phyloP scores from a whole-genome alignment of 2,888 invertebrate species.

The Phorcus lineatus region DNA sequence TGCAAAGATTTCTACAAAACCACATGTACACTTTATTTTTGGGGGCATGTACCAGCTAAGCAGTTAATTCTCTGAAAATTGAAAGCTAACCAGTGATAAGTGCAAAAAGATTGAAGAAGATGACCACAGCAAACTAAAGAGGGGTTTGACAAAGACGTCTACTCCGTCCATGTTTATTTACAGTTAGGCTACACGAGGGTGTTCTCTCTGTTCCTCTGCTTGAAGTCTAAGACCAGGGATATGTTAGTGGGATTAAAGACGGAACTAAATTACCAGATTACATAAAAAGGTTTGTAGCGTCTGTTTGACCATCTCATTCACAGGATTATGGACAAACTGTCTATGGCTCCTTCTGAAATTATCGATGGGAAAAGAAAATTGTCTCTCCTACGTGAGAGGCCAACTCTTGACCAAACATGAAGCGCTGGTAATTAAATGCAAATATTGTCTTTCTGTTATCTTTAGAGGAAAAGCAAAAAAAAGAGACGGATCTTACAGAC shows the following conservation, averaged over 20 bases:
- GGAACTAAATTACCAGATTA: slow-evolving; percentile 8
- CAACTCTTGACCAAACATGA: too few species aligned
- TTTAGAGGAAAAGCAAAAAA: too few species aligned
- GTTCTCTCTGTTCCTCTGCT: not conserved
- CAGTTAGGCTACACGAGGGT: not conserved
- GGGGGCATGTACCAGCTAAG: not conserved
- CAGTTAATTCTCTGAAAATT: not conserved
- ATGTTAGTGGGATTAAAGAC: not conserved
- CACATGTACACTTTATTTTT: not conserved
- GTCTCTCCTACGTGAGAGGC: too few species aligned
- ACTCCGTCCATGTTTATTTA: slow-evolving; percentile 16
- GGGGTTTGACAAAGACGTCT: slow-evolving; percentile 15
- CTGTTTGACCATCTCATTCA: not conserved
- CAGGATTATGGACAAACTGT: too few species aligned
- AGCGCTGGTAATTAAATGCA: too few species aligned
- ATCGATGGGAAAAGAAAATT: too few species aligned
- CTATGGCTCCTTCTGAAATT: too few species aligned
- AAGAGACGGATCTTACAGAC: too few species aligned
- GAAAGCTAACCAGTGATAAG: slow-evolving; percentile 5
- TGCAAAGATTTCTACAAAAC: not conserved
- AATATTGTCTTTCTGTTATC: too few species aligned
- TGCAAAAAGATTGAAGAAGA: slow-evolving; percentile 10
- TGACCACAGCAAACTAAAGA: slow-evolving; percentile 6
- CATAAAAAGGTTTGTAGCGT: not conserved
- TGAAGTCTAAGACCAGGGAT: not conserved